Evolutionary conservation across 2,797 vertebrate species (phyloP).

Genomic region (Toxotes lorentzi): DNA sequence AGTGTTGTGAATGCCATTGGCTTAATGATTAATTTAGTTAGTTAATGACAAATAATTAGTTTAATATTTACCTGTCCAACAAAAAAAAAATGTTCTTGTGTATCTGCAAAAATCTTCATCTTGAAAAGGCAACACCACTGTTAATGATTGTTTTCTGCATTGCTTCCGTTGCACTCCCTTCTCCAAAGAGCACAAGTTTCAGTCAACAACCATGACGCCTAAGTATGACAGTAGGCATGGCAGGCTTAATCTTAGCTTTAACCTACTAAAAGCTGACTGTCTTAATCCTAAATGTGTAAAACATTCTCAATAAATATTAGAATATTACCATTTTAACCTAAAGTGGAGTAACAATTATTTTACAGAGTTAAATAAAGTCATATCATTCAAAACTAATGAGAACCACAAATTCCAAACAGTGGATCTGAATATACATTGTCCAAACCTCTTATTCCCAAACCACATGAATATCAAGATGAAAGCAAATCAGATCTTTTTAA

Average conservation of each 20-base stretch:
- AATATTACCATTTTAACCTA: not conserved
- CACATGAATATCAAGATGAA: no score
- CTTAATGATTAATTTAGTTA: not conserved
- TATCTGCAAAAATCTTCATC: not conserved
- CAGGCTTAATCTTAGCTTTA: not conserved
- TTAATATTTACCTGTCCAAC: not conserved
- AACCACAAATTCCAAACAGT: no score
- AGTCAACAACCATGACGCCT: not conserved
- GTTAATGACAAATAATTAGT: not conserved
- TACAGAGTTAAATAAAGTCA: not conserved
- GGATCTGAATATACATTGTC: no score
- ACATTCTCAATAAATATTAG: not conserved
- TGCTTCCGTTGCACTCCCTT: not conserved
- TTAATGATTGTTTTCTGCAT: not conserved
- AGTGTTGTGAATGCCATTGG: not conserved
- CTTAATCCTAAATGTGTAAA: not conserved
- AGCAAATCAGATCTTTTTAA: no score
- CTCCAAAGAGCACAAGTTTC: not conserved
- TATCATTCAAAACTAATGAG: not conserved
- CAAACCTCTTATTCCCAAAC: no score
- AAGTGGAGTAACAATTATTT: not conserved
- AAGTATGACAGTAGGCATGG: not conserved
- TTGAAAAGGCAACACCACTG: not conserved
- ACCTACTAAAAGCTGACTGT: not conserved
- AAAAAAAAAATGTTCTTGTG: not conserved